phyloP scores from a whole-genome alignment of 2,888 invertebrate species.

The Andrena bicolor region DNA sequence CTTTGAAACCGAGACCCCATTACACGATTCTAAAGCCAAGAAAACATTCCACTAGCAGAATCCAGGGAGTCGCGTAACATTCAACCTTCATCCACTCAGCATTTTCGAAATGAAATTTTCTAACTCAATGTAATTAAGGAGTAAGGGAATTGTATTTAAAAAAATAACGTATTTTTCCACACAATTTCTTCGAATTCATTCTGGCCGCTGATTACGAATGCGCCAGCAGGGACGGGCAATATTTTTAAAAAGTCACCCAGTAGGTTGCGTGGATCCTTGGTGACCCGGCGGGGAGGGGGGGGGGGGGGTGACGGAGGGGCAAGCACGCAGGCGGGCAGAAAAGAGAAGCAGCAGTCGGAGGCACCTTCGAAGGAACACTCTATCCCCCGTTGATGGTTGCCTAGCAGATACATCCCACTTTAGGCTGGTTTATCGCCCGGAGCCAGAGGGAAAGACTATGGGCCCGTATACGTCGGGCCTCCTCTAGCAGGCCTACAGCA shows the following conservation, averaged over 20 bases:
- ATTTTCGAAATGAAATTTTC: too few relatives aligned
- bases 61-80: neutral
- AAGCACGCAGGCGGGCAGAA: conserved; percentile 37
- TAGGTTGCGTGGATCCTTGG: conserved; percentile 29
- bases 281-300: neutral
- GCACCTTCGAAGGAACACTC: conserved; percentile 47
- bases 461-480: conserved; percentile 19
- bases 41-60: neutral
- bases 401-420: conserved; percentile 57
- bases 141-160: neutral
- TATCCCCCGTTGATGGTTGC: conserved; percentile 53
- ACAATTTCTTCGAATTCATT: neutral
- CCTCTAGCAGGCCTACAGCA: conserved; percentile 58
- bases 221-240: conserved; percentile 5
- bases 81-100: neutral
- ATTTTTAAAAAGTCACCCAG: conserved; percentile 55
- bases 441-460: conserved; percentile 35
- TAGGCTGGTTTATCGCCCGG: conserved; percentile 52
- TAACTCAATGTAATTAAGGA: too few relatives aligned
- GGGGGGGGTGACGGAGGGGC: neutral
- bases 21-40: neutral
- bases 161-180: neutral
- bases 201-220: conserved; percentile 15
- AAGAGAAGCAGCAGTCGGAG: conserved; percentile 57
- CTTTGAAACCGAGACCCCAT: neutral